Evolutionary conservation across 2,888 invertebrate species (phyloP), one percentile per base, ranked within the genome.

Genomic region (Heteromurus nitidus): DNA sequence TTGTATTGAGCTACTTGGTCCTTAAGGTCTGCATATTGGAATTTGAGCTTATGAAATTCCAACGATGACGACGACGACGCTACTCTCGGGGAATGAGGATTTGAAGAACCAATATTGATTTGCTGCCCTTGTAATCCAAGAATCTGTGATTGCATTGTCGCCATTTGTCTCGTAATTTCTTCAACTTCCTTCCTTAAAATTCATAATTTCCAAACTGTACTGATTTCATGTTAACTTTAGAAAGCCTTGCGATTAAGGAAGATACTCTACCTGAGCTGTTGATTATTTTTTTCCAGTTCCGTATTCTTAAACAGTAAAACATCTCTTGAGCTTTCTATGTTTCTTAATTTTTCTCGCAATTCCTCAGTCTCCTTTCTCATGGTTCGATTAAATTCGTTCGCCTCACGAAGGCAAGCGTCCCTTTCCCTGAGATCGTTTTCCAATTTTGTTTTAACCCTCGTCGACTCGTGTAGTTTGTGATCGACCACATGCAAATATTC

Each of bases 401-500:
- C 58, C 13, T 24, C 58, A 5, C 7, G n/a, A 26, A 24, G 13
- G 50, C 50, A 5, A 11, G n/a, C n/a, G 9, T 77, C 55, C 16
- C 77, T 83, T n/a, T 60, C 58, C n/a, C 76, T 64, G 0, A 84
- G 47, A 16, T 16, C 50, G 18, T 64, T 44, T 26, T 85, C 73
- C 16, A 85, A 62, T 9, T 75, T 22, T 0, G 36, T 28, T 60
- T 79, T 79, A 3, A 42, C 62, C 16, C 82, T 69, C 0, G 76
- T 36, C 3, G 74, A 47, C 22, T 76, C 80, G 11, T 42, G 26
- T 3, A 84, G 31, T 26, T 80, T 60, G 13, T 72, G 81, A 30
- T 86, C 86, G 13, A 83, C 81, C n/a, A 85, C 26, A 31, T 86
- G 80, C 9, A 87, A 62, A n/a, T 85, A 70, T 47, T 86, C 87